Evolutionary conservation across 2,888 invertebrate species (phyloP), one percentile per base, ranked within the genome.

Genomic region (Andrena hattorfiana): DNA sequence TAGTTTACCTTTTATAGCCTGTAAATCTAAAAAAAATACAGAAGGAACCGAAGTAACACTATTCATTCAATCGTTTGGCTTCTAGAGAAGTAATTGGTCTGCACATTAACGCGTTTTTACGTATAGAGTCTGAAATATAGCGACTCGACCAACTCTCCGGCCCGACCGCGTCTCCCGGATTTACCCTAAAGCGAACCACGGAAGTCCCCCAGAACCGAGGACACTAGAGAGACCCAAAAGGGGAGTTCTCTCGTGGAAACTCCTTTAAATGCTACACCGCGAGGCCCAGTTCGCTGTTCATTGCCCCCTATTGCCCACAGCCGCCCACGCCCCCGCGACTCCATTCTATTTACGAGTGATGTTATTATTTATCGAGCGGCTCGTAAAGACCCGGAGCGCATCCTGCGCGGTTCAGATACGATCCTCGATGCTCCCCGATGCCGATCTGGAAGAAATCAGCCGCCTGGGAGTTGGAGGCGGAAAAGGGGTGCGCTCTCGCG

Each of bases 401-500:
- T 62, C n/a, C 13, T 3, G 28, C 60, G 7, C 16, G n/a, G 63
- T 63, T 13, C 35, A 32, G 60, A 63, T 35, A 16, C 35, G 20
- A 20, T 54, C 32, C 54, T 2, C 68, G 30, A 54, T 7, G 6
- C 48, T 28, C 26, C 42, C 62, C 35, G 42, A 13, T 10, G 20
- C 4, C 49, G 51, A 67, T 48, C 64, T 7, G 10, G 13, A 28
- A 59, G n/a, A 28, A 69, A 49, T 20, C 32, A 35, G 10, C 26
- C 26, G 35, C 7, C 20, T 3, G 35, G 2, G 32, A 59, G 10
- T 28, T 20, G 20, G 49, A 28, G 35, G 32, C 32, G 51, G 69
- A 72, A 77, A 72, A 60, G 49, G 74, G 70, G 64, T 62, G 75
- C 67, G 64, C 62, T 67, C 70, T 26, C 68, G 28, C 70, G 63